These are phyloP conservation scores for Tragelaphus oryx DNA, from an alignment of 2,797 vertebrate genomes.

Conservation along the genomic window DNA sequence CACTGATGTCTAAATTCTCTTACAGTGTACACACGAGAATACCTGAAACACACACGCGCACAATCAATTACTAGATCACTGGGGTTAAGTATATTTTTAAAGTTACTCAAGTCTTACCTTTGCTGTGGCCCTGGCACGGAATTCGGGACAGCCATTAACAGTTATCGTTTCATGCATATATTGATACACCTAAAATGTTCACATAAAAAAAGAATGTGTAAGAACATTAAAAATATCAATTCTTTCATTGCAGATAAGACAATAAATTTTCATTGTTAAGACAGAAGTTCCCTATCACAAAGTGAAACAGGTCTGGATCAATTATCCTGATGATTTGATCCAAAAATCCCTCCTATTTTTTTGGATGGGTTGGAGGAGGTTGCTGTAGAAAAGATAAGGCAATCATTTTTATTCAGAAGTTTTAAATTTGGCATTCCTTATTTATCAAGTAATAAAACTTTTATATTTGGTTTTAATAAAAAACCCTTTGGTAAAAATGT, in stretches of 20 bases:
- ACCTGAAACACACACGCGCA: constrained; percentile 89
- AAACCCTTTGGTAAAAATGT: background rate
- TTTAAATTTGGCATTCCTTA: background rate
- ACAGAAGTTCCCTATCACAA: background rate
- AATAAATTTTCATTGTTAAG: background rate
- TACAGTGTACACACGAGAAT: constrained; percentile 89
- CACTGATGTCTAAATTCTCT: constrained; percentile 90
- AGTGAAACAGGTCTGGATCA: background rate
- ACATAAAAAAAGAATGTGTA: constrained; percentile 73
- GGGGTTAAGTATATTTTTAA: constrained; percentile 74
- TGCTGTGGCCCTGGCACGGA: constrained; percentile 97
- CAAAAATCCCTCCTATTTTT: background rate
- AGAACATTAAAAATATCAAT: constrained; percentile 60
- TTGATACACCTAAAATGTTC: constrained; percentile 93
- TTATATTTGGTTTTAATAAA: background rate
- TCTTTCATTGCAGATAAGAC: constrained; percentile 48
- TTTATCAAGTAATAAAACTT: background rate
- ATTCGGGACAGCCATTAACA: constrained; percentile 97
- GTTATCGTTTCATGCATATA: constrained; percentile 99
- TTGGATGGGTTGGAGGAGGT: background rate
- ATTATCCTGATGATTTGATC: background rate
- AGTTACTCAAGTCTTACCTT: constrained; percentile 89
- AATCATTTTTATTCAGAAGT: background rate
- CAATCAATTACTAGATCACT: constrained; percentile 86
- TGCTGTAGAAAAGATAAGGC: background rate